phyloP scores from a whole-genome alignment of 2,888 invertebrate genomes.

The Osmoderma eremita region DNA sequence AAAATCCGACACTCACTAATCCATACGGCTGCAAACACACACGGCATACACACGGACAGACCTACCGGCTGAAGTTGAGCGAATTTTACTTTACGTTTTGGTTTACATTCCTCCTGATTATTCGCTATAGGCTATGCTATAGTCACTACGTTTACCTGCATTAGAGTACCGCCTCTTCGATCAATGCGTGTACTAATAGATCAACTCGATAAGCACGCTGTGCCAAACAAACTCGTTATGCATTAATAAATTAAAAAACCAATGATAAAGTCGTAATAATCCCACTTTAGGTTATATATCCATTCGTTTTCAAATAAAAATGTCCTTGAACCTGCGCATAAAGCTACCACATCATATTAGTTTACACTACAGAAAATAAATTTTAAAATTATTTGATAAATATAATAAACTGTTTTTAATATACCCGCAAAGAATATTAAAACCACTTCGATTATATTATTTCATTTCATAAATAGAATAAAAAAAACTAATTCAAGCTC shows the following conservation, averaged over 20 bases:
- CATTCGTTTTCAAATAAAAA: constrained; percentile 10
- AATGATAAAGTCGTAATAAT: too few species aligned
- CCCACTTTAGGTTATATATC: too few species aligned
- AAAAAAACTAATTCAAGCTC: background rate
- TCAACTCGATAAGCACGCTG: background rate
- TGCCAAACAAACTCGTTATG: too few species aligned
- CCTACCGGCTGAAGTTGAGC: constrained; percentile 34
- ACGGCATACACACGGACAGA: constrained; percentile 5
- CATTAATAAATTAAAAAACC: too few species aligned
- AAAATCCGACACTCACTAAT: constrained; percentile 4
- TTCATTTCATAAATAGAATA: background rate
- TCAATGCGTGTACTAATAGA: background rate
- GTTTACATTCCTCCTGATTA: constrained; percentile 39
- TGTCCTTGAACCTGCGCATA: constrained; percentile 3
- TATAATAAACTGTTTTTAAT: background rate
- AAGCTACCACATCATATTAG: background rate
- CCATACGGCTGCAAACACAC: constrained; percentile 8
- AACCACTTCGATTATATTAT: too few species aligned
- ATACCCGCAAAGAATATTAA: background rate
- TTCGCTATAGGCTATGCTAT: too few species aligned
- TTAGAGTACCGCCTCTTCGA: constrained; percentile 2
- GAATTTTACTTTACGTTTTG: constrained; percentile 31
- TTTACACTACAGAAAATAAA: background rate
- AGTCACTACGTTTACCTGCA: constrained; percentile 35
- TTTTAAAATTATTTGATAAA: background rate